phyloP scores from a whole-genome alignment of 2,888 invertebrate genomes.

The Diarsia rubi region DNA sequence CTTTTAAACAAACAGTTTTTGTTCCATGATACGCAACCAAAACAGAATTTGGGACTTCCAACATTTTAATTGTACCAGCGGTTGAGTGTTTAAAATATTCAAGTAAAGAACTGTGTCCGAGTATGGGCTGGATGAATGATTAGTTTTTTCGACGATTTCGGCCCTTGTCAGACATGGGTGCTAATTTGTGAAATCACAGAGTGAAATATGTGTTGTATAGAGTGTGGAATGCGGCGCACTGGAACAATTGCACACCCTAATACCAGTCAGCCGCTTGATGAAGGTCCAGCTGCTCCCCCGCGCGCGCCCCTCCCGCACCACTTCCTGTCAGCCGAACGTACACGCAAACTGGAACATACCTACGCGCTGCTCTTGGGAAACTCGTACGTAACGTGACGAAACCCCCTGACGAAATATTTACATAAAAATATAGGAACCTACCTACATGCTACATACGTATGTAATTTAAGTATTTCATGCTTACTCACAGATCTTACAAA shows the following conservation, averaged over 20 bases:
- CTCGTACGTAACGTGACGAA: constrained; percentile 12
- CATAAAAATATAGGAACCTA: not conserved
- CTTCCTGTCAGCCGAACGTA: constrained; percentile 73
- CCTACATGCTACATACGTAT: not conserved
- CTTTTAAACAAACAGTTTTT: constrained; percentile 85
- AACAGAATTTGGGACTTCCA: constrained; percentile 73
- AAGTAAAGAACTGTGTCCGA: constrained; percentile 56
- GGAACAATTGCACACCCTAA: constrained; percentile 89
- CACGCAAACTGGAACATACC: constrained; percentile 62
- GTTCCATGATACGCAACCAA: constrained; percentile 77
- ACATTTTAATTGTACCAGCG: constrained; percentile 71
- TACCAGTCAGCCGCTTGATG: constrained; percentile 90
- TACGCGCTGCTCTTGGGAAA: constrained; percentile 43
- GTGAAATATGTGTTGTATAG: constrained; percentile 85
- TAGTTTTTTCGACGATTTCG: constrained; percentile 67
- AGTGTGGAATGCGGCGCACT: constrained; percentile 85
- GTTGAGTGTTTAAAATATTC: constrained; percentile 55
- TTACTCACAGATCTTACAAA: constrained; percentile 18
- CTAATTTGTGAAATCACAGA: constrained; percentile 88
- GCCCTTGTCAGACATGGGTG: constrained; percentile 77
- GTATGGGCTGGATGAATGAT: constrained; percentile 61
- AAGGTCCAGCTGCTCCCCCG: constrained; percentile 79
- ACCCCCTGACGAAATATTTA: constrained; percentile 2
- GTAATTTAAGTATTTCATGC: not conserved
- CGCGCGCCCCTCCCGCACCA: constrained; percentile 65